Base-by-base conservation (phyloP, 2,797 vertebrate species). In the Typhlichthys subterraneus region DNA sequence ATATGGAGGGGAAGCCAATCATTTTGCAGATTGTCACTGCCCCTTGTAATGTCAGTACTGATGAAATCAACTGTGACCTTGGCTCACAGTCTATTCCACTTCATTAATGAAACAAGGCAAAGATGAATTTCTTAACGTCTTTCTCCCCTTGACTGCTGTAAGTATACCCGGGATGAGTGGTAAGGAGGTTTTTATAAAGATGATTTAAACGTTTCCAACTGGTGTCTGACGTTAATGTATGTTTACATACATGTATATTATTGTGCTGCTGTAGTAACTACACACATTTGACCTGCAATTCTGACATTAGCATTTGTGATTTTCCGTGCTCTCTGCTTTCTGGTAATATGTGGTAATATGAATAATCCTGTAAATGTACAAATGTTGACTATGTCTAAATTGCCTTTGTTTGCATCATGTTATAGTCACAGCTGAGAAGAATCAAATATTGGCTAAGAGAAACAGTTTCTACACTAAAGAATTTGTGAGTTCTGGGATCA, bases 11-110 rank as follows among this genome's bases (percentile, higher is more conserved):
- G 57, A 65, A 53, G 69, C 65, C 45, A 57, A 77, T 70, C 50
- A 68, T 60, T 63, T 14, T 61, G 59, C 55, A 53, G 61, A 58
- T 49, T 67, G 65, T 52, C 57, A n/a, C 49, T n/a, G 59, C 15
- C 52, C 52, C 15, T 17, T 45, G 31, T 57, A 50, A 17, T 38
- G 42, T 63, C 61, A 48, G 65, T 60, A 29, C 67, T 31, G 33
- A 51, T 38, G 51, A 10, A 59, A 51, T 46, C 55, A 23, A 61
- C 15, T n/a, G 33, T 46, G 63, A 61, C 49, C 57, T 64, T 61
- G 53, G 45, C 45, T 45, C 12, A 38, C 10, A 3, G 12, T 12
- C 1, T 19, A 47, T 46, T 29, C 8, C 23, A 49, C 45, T 46
- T 13, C 8, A 31, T 48, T 23, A n/a, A 54, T 29, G 10, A 31